phyloP scores from a whole-genome alignment of 2,113 vertebrate species.

The Nestor notabilis region DNA sequence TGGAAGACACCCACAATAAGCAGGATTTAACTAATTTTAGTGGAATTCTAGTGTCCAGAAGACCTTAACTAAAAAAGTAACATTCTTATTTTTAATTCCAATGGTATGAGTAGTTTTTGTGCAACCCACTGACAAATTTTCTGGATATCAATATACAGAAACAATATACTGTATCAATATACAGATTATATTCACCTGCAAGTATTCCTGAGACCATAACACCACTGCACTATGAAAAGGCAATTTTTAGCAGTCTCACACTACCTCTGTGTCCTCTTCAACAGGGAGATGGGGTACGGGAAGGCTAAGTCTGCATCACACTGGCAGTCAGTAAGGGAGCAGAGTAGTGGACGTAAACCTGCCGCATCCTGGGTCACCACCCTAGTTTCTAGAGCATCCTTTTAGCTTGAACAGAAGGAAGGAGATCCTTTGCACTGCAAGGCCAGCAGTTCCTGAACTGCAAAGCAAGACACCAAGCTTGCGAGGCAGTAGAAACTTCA shows the following conservation, averaged over 20 bases:
- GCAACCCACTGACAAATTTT: background rate
- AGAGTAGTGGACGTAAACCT: background rate
- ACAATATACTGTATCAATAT: no score
- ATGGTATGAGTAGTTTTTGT: background rate
- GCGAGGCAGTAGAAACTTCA: background rate
- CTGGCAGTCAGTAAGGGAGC: background rate
- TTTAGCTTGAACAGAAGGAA: background rate
- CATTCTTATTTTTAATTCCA: background rate
- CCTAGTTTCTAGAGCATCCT: background rate
- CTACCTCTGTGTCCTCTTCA: background rate
- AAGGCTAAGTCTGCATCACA: background rate
- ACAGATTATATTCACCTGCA: background rate
- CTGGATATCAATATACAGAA: background rate
- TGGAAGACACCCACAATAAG: background rate
- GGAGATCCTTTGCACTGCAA: rapidly evolving
- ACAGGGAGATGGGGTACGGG: background rate
- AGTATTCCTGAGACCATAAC: background rate
- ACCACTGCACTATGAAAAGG: background rate
- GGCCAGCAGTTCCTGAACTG: background rate
- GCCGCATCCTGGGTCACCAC: background rate
- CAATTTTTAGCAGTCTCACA: background rate
- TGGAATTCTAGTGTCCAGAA: background rate
- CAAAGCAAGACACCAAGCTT: background rate
- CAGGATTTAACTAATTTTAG: background rate
- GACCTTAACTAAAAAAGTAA: background rate